Conservation (phyloP, 2,113 vertebrate genomes). For the Odontesthes bonariensis region DNA sequence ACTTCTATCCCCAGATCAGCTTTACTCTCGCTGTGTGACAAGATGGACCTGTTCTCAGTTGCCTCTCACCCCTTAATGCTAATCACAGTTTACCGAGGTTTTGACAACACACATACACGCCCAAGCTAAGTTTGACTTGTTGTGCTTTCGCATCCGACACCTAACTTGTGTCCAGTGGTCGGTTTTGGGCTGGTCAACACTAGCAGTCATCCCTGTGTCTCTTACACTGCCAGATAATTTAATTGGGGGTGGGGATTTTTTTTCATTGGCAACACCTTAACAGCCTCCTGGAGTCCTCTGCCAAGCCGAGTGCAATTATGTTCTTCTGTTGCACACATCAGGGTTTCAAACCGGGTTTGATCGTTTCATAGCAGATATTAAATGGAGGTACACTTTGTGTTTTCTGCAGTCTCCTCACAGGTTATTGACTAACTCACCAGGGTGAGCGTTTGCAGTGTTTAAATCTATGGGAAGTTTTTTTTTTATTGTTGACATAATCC, state of each 20-base stretch:
- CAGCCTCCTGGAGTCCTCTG: not conserved
- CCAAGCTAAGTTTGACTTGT: not conserved
- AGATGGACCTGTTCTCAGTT: constrained; percentile 61
- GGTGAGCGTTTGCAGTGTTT: not conserved
- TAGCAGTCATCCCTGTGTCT: not conserved
- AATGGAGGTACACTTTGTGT: not conserved
- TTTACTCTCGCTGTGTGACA: constrained; percentile 54
- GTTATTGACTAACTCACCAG: too few species aligned
- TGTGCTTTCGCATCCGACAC: not conserved
- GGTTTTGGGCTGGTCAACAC: not conserved
- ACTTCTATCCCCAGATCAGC: constrained; percentile 64
- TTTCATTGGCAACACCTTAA: not conserved
- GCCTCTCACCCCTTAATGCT: constrained; percentile 40
- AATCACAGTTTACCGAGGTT: constrained; percentile 43
- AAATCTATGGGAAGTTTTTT: not conserved
- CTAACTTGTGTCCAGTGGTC: not conserved
- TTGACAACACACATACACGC: constrained; percentile 36
- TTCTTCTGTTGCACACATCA: not conserved
- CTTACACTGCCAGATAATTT: not conserved
- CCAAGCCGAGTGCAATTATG: not conserved
- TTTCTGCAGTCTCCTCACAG: not conserved
- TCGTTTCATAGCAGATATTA: not conserved
- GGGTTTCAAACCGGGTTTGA: not conserved
- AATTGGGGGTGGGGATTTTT: too few species aligned
- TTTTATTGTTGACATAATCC: too few species aligned